Evolutionary conservation across 2,888 invertebrate species (phyloP), one percentile per base, ranked within the genome.

Genomic region (Deroplatys truncata): DNA sequence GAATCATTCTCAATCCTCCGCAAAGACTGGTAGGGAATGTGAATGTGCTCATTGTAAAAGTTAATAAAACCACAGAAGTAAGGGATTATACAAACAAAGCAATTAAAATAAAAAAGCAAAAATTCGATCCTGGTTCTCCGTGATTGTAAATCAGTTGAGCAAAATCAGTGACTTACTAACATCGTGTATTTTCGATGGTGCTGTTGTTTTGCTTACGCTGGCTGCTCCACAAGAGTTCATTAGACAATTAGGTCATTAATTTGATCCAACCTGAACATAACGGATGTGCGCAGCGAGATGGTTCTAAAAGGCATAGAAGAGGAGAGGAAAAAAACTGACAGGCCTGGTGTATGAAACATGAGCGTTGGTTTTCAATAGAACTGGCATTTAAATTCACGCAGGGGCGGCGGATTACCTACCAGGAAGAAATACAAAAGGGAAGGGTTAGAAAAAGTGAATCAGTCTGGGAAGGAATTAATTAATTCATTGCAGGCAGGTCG

Each of bases 401-500:
- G 56, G 56, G 56, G 56, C 56, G 20, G 56, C 20, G 56, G 56
- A 72, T 72, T 72, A 72, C 56, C 56, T 72, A 72, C 56, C 15
- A 56, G 56, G 56, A 56, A 56, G 20, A 72, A 72, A 72, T 25
- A 72, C 56, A 72, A 72, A 72, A 72, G 56, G 56, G 56, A 72
- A 72, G 56, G 56, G 56, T 56, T 56, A 56, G 56, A 56, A 56
- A 56, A 56, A 56, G 56, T 72, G 20, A 72, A 20, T 72, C 20
- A 72, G 56, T 72, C 20, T 72, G 56, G 56, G 56, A 72, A 29
- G 82, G 82, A 35, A 87, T 87, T 87, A 87, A 87, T 87, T 87
- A 87, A 87, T 87, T 87, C 83, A 83, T 87, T 82, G 83, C 86
- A 31, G 35, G n/a, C 35, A 29, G 84, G 83, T 87, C 83, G 29